Evolutionary conservation across 2,797 vertebrate genomes (phyloP).

Genomic region (Lepilemur ruficaudatus): DNA sequence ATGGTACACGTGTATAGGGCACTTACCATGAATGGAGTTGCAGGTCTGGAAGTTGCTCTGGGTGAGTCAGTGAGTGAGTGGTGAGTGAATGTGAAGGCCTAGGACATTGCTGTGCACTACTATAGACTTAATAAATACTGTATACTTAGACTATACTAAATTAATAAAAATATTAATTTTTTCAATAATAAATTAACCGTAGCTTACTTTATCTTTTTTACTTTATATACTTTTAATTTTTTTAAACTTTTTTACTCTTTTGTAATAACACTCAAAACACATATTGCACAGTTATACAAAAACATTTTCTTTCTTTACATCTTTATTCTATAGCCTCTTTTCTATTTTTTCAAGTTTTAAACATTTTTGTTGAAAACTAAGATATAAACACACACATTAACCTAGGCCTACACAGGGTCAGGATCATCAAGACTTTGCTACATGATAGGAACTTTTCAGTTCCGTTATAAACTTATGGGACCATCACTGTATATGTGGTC

Average conservation of each 20-base stretch:
- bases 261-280: background rate
- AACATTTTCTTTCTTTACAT: background rate
- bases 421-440: background rate
- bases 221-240: background rate
- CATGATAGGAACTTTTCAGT: background rate
- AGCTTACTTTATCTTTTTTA: background rate
- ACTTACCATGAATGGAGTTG: background rate
- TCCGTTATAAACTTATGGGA: background rate
- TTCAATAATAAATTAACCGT: background rate
- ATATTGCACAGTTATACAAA: background rate
- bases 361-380: background rate
- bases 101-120: background rate
- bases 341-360: background rate
- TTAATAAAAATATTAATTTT: background rate
- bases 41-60: background rate
- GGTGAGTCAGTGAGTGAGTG: background rate
- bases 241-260: background rate
- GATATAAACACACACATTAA: background rate
- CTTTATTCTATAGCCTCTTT: background rate
- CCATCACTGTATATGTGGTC: background rate
- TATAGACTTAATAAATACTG: background rate
- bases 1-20: background rate
- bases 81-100: background rate
- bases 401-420: background rate
- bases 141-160: background rate